Evolutionary conservation across 2,888 invertebrate species (phyloP).

Genomic region (Orchestes rusci): DNA sequence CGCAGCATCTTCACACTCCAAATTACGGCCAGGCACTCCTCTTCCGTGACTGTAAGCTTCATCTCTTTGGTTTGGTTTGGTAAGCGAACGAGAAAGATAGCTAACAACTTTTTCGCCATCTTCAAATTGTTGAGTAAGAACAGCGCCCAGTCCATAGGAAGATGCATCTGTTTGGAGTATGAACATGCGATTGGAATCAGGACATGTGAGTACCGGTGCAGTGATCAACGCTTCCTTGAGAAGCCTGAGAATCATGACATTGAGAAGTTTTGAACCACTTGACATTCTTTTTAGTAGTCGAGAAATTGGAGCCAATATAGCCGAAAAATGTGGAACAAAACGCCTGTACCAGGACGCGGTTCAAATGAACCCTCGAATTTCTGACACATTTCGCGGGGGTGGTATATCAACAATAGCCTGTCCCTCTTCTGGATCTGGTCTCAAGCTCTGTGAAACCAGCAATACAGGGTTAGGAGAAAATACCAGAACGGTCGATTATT

Average conservation of each 20-base stretch:
- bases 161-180: conserved; percentile 15
- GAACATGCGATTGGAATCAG: conserved; percentile 20
- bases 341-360: conserved; percentile 16
- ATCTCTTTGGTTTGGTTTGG: conserved; percentile 17
- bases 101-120: conserved; percentile 25
- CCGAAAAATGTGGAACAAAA: conserved; percentile 15
- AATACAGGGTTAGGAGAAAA: too few relatives aligned
- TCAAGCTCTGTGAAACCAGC: conserved; percentile 30
- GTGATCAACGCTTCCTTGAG: conserved; percentile 24
- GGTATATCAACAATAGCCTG: conserved; percentile 18
- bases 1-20: too few relatives aligned
- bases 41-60: conserved; percentile 22
- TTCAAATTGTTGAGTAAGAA: conserved; percentile 22
- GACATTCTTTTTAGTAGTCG: conserved; percentile 14
- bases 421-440: conserved; percentile 16
- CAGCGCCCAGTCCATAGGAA: conserved; percentile 22
- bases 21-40: too few relatives aligned
- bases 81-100: conserved; percentile 20
- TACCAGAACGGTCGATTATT: too few relatives aligned
- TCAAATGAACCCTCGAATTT: conserved; percentile 15
- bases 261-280: conserved; percentile 7
- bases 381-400: conserved; percentile 8
- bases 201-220: conserved; percentile 26
- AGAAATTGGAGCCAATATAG: conserved; percentile 11
- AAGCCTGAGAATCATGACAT: too few relatives aligned